These are phyloP conservation scores for Xiphias gladius DNA, from an alignment of 2,113 vertebrate genomes.

Conservation along the genomic window DNA sequence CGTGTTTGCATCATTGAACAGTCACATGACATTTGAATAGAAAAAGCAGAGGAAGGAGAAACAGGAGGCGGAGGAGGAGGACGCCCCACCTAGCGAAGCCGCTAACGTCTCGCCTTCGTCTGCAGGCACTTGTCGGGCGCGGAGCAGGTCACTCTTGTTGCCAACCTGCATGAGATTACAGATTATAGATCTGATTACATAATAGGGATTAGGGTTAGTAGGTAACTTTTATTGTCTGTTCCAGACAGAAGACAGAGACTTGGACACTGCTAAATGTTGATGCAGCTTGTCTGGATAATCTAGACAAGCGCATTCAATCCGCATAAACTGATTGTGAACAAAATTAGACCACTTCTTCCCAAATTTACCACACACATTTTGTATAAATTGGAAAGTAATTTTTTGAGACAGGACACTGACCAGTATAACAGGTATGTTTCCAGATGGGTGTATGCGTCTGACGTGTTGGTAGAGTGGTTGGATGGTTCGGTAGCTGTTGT, in stretches of 20 bases:
- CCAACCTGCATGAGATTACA: conserved; percentile 83
- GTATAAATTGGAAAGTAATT: too few relatives aligned
- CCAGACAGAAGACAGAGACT: not conserved
- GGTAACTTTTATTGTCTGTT: conserved; percentile 12
- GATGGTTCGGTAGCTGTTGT: conserved; percentile 89
- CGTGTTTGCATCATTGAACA: not conserved
- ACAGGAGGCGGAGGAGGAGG: not conserved
- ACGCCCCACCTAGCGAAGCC: conserved; percentile 82
- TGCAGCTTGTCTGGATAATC: not conserved
- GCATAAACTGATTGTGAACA: not conserved
- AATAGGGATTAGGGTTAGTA: conserved; percentile 48
- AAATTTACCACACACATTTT: not conserved
- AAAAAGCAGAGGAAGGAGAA: too few relatives aligned
- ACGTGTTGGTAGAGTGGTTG: conserved; percentile 92
- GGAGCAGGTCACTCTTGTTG: conserved; percentile 93
- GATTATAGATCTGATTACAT: conserved; percentile 53
- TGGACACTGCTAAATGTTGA: not conserved
- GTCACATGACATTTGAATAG: not conserved
- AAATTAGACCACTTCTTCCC: not conserved
- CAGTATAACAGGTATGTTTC: conserved; percentile 92
- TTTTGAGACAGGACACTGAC: conserved; percentile 29
- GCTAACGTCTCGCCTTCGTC: conserved; percentile 90
- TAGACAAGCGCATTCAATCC: not conserved
- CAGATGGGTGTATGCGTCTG: conserved; percentile 91
- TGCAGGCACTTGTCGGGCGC: conserved; percentile 90